A percentile compares a stretch with the other conserved stretches of the same genome.
Conservation (phyloP, 2,888 invertebrate genomes). For the Steinernema scapterisci region DNA sequence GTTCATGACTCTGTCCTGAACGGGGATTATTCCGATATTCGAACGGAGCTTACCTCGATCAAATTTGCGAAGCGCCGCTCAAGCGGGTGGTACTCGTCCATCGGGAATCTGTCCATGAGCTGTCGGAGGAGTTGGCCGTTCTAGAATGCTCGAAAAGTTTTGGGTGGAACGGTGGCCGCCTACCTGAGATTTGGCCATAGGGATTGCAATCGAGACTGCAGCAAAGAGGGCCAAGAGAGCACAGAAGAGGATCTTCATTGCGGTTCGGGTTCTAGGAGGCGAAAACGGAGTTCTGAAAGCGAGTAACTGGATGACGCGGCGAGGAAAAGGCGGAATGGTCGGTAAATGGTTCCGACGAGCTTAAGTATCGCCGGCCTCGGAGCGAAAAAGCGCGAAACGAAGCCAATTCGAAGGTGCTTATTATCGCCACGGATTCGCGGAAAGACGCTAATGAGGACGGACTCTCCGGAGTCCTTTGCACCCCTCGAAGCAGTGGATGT, state of each 20-base stretch:
- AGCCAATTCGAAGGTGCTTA: background rate
- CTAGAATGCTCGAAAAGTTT: background rate
- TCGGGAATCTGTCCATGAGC: conserved; percentile 40
- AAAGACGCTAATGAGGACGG: conserved; percentile 16
- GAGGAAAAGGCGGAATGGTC: background rate
- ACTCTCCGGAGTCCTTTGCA: background rate
- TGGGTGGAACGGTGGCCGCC: background rate
- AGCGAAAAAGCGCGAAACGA: background rate
- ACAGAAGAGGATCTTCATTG: conserved; percentile 12
- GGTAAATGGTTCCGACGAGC: background rate
- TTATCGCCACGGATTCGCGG: conserved; percentile 8
- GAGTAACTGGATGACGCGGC: background rate
- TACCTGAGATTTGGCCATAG: conserved; percentile 18
- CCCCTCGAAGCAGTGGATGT: background rate
- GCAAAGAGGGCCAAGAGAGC: conserved; percentile 3
- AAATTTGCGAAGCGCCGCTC: conserved; percentile 34
- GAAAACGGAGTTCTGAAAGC: conserved; percentile 17
- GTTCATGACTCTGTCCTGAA: conserved; percentile 7
- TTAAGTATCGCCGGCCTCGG: background rate
- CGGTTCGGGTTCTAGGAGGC: background rate
- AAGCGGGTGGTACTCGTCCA: conserved; percentile 34
- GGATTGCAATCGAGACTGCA: background rate
- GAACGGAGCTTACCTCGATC: conserved; percentile 1
- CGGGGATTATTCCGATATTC: background rate
- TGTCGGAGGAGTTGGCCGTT: conserved; percentile 36